Evolutionary conservation across 2,888 invertebrate species (phyloP), one percentile per base, ranked within the genome.

Genomic region (Podotricha telesiphe): DNA sequence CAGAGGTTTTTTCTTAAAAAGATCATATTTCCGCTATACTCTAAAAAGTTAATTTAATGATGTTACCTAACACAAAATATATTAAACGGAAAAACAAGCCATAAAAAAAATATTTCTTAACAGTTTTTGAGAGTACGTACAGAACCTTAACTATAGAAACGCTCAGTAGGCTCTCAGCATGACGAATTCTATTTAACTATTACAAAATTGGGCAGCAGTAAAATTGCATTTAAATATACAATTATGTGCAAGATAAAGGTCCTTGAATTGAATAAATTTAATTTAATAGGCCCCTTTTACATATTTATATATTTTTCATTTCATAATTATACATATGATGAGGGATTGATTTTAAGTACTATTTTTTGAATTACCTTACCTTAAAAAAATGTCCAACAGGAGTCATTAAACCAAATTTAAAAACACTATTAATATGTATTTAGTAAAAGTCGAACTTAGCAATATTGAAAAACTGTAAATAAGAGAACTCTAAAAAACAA

Each of bases 151-250:
- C n/a, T 34, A 34, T 34, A 55, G 37, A 55, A 76, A 80, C 71
- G 72, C 76, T 74, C 77, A 77, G 78, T 76, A 77, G 79, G 74
- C 78, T 80, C 83, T 69, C 83, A 79, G 80, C 80, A 77, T 81
- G 86, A 81, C 81, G 78, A 74, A 73, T 71, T 73, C 55, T 65
- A 77, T 76, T 77, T 77, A 3, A 78, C 76, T 78, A 78, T 77
- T 75, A 75, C 73, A 55, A 47, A 48, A 66, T 71, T 51, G 19
- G 42, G 48, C 64, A 40, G 13, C 59, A 82, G 85, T 72, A 63
- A 83, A 79, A 79, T 72, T 61, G 72, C 69, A 78, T 86, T 84
- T 83, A 83, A 82, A 85, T 84, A 84, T 83, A 83, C 82, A 62
- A 8, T 42, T 50, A 17, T 55, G 22, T 50, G 13, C 20, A 6